These are phyloP conservation scores for Acrocephalus scirpaceus DNA, from an alignment of 2,797 vertebrate species.

Conservation along the genomic window DNA sequence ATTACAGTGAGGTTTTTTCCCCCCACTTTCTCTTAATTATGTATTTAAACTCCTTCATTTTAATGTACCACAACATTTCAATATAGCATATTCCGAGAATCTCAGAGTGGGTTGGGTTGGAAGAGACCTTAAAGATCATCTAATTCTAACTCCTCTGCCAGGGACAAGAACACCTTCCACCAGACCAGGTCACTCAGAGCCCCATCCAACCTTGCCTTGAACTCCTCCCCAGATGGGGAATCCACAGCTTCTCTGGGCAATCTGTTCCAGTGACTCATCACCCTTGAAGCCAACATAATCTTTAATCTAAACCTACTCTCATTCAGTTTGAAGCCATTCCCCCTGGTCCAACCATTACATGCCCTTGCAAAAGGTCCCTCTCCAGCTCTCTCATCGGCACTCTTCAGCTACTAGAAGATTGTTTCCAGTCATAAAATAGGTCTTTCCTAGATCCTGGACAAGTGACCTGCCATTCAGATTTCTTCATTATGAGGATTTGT, in stretches of 20 bases:
- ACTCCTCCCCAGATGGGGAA: accelerated
- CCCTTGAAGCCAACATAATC: background rate
- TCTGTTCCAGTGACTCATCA: background rate
- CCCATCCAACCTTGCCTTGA: background rate
- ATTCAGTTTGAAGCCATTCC: background rate
- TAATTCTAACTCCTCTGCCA: background rate
- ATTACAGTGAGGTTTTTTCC: background rate
- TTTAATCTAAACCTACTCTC: background rate
- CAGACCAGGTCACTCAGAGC: background rate
- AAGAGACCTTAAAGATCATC: background rate
- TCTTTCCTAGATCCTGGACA: background rate
- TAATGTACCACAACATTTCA: background rate
- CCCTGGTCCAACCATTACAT: background rate
- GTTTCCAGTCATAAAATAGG: background rate
- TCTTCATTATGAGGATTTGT: background rate
- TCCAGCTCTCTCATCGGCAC: accelerated
- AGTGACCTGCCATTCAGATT: background rate
- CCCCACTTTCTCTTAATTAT: background rate
- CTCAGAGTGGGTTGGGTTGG: background rate
- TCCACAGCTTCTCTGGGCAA: background rate
- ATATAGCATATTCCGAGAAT: accelerated
- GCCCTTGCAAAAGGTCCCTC: background rate
- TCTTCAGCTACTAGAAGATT: background rate
- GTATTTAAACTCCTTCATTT: background rate
- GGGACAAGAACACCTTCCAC: background rate